Conservation (phyloP, 92 coral and sea anemone genomes). For the Anthopleura xanthogrammica region DNA sequence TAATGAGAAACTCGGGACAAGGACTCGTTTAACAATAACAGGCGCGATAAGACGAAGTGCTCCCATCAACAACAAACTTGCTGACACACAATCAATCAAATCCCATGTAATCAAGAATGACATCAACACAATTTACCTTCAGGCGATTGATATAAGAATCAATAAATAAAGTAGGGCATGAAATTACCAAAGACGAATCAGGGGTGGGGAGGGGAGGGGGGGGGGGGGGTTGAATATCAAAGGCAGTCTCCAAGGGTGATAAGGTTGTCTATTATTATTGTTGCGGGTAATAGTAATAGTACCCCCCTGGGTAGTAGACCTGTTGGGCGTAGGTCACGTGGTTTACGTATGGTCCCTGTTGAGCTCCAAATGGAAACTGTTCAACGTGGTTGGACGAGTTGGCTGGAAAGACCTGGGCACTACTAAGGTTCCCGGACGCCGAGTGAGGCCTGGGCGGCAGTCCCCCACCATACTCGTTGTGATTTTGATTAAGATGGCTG, state of each 20-base stretch:
- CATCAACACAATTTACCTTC: conserved; percentile 23
- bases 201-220: background rate
- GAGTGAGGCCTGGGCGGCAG: conserved; percentile 95
- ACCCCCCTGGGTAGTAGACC: conserved; percentile 80
- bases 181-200: conserved; percentile 26
- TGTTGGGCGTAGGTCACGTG: conserved; percentile 75
- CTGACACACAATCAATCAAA: conserved; percentile 22
- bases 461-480: conserved; percentile 60
- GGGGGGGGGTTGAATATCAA: background rate
- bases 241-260: background rate
- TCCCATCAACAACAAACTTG: conserved; percentile 22
- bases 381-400: conserved; percentile 72
- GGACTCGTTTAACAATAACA: background rate
- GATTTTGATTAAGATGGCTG: conserved; percentile 33
- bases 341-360: conserved; percentile 71
- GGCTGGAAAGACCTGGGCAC: conserved; percentile 52
- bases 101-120: conserved; percentile 25
- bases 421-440: conserved; percentile 81
- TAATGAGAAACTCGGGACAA: conserved; percentile 3
- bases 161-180: conserved; percentile 35
- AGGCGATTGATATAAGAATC: conserved; percentile 33
- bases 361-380: conserved; percentile 63
- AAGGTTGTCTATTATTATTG: conserved; percentile 33
- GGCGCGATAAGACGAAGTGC: background rate
- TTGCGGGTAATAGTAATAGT: conserved; percentile 90